These are phyloP conservation scores for Drosophila parthenogenetica DNA, from an alignment of 2,888 invertebrate species.

Conservation along the genomic window DNA sequence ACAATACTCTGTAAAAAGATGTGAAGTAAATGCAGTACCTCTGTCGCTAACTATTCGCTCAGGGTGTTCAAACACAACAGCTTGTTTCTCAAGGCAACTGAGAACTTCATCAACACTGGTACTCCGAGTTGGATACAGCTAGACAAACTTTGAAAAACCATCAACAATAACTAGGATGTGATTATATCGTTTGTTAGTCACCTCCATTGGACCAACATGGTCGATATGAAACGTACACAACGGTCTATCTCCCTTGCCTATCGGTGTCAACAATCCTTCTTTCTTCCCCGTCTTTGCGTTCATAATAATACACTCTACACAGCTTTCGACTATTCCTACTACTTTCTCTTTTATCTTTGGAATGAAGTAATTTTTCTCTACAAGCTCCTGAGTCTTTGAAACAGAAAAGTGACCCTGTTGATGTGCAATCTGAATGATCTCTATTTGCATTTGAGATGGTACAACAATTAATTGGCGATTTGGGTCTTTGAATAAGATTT, in stretches of 20 bases:
- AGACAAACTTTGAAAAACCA: not conserved
- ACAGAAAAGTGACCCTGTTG: slow-evolving; percentile 12
- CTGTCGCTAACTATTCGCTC: not conserved
- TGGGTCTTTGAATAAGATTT: slow-evolving; percentile 20
- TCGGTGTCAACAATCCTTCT: slow-evolving; percentile 26
- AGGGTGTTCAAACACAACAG: not conserved
- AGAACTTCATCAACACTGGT: not conserved
- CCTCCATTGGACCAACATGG: slow-evolving; percentile 32
- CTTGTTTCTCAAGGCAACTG: not conserved
- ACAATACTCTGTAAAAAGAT: slow-evolving; percentile 2
- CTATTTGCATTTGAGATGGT: slow-evolving; percentile 11
- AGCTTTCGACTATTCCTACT: too few relatives aligned
- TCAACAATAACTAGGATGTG: slow-evolving; percentile 20
- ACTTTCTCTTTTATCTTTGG: too few relatives aligned
- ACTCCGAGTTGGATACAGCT: not conserved
- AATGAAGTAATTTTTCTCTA: too few relatives aligned
- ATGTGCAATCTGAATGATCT: slow-evolving; percentile 17
- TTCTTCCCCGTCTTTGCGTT: slow-evolving; percentile 6
- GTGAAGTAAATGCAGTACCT: not conserved
- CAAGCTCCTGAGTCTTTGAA: slow-evolving; percentile 10
- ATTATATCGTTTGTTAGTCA: slow-evolving; percentile 16
- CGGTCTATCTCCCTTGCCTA: slow-evolving; percentile 24
- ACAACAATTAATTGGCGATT: slow-evolving; percentile 15
- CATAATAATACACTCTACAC: too few relatives aligned
- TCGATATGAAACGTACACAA: slow-evolving; percentile 19